phyloP scores from a whole-genome alignment of 2,797 vertebrate genomes.

The Siniperca obscura region DNA sequence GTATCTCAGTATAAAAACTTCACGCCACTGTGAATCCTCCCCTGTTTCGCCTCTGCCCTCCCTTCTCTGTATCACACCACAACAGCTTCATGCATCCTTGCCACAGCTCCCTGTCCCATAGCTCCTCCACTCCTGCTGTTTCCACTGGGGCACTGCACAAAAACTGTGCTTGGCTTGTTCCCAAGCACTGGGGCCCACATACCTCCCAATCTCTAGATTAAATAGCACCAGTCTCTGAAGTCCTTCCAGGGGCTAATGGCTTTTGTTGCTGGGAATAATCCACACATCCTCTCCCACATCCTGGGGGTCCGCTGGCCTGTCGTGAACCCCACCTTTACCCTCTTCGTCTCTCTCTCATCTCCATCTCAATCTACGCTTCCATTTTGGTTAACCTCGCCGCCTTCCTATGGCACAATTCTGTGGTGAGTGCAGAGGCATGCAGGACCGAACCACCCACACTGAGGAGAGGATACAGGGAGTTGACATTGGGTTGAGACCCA shows the following conservation, averaged over 20 bases:
- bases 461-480: constrained; percentile 61
- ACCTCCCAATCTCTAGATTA: constrained; percentile 89
- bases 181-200: constrained; percentile 85
- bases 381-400: constrained; percentile 72
- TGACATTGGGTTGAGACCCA: constrained; percentile 69
- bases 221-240: constrained; percentile 88
- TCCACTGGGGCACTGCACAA: constrained; percentile 79
- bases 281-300: constrained; percentile 90
- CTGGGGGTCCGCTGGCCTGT: constrained; percentile 82
- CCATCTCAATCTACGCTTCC: constrained; percentile 78
- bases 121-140: constrained; percentile 75
- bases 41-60: constrained; percentile 60
- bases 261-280: constrained; percentile 90
- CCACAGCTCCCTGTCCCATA: constrained; percentile 56
- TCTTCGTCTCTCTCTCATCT: constrained; percentile 69
- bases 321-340: constrained; percentile 73
- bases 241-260: constrained; percentile 88
- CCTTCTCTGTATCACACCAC: constrained; percentile 67
- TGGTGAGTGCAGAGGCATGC: constrained; percentile 60
- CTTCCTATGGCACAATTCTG: constrained; percentile 63
- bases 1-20: constrained; percentile 79
- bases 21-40: constrained; percentile 74
- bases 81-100: constrained; percentile 71
- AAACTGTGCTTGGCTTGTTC: constrained; percentile 79
- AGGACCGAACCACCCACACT: constrained; percentile 70